Evolutionary conservation across 2,797 vertebrate species (phyloP).

Genomic region (Octomys mimax): DNA sequence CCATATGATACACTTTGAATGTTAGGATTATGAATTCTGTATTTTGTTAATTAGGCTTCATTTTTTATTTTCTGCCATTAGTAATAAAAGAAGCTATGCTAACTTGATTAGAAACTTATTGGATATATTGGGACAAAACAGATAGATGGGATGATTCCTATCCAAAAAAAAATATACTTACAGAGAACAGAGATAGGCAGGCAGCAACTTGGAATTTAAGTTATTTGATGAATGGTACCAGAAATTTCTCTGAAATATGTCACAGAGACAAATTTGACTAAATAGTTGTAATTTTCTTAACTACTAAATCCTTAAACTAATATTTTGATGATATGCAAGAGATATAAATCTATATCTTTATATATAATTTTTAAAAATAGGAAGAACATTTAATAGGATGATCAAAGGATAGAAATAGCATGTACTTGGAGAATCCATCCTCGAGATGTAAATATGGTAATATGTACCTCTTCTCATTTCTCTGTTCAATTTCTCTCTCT

Average conservation of each 20-base stretch:
- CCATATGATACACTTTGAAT: conserved; percentile 45
- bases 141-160: conserved; percentile 26
- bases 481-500: background rate
- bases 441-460: background rate
- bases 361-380: conserved; percentile 46
- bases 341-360: background rate
- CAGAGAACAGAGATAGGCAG: background rate
- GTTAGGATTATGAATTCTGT: conserved; percentile 32
- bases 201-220: background rate
- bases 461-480: background rate
- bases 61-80: conserved; percentile 55
- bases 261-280: conserved; percentile 26
- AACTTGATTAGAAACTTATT: conserved; percentile 48
- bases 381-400: background rate
- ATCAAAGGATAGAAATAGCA: background rate
- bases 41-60: conserved; percentile 61
- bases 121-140: conserved; percentile 22
- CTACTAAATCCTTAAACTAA: conserved; percentile 17
- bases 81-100: background rate
- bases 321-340: background rate
- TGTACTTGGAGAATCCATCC: background rate
- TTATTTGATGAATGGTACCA: conserved; percentile 1
- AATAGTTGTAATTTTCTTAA: conserved; percentile 20
- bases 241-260: background rate
- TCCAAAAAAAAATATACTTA: background rate